Percentiles rank a stretch among this genome's conserved stretches.
These are phyloP conservation scores for Odocoileus virginianus DNA, from an alignment of 2,113 vertebrate species.

Conservation along the genomic window DNA sequence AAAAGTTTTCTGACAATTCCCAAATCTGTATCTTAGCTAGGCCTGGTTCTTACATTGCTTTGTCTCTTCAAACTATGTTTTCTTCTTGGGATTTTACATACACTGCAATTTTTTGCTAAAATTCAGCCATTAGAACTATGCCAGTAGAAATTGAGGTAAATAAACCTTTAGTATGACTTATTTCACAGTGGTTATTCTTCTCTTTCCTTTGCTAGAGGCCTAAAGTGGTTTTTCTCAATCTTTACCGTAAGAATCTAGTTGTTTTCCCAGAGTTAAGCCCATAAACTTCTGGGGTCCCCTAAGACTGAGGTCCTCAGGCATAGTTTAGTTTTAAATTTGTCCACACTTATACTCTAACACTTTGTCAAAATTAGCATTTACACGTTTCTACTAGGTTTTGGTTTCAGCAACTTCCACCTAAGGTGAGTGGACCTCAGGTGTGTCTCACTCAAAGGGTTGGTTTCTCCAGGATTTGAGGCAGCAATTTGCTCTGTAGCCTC, in stretches of 20 bases:
- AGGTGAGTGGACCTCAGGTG: too few relatives aligned
- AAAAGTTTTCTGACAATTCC: background rate
- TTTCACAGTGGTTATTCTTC: background rate
- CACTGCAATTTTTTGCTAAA: background rate
- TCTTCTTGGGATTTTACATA: background rate
- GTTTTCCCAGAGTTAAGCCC: background rate
- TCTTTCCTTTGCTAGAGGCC: rapidly evolving
- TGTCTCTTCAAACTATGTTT: background rate
- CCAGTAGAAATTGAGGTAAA: background rate
- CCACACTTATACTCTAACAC: background rate
- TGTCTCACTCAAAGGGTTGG: background rate
- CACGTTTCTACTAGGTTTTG: background rate
- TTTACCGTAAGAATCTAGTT: background rate
- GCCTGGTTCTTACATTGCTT: background rate
- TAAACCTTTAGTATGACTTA: background rate
- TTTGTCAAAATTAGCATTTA: background rate
- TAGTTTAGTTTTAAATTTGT: background rate
- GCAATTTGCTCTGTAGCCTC: background rate
- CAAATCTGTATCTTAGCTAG: background rate
- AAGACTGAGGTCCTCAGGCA: background rate
- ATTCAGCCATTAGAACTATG: background rate
- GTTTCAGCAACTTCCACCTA: background rate
- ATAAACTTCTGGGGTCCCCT: background rate
- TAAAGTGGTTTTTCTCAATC: background rate
- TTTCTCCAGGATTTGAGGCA: background rate